phyloP scores from a whole-genome alignment of 1,140 invertebrate genomes.

The Pseudoatta argentina region DNA sequence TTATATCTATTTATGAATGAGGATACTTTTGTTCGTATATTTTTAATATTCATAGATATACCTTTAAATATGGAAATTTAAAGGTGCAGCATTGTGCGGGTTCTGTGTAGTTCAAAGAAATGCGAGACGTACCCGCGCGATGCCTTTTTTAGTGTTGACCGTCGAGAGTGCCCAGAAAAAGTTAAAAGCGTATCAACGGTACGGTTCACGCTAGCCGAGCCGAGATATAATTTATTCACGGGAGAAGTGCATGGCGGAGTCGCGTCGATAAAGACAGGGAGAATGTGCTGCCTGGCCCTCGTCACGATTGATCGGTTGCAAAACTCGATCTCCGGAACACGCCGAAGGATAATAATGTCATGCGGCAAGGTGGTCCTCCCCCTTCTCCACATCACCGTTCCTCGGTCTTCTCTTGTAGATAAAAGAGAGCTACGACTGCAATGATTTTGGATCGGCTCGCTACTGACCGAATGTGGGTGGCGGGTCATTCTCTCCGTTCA shows the following conservation, averaged over 20 bases:
- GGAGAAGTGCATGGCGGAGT: conserved; percentile 37
- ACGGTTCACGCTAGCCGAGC: neutral
- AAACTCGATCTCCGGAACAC: conserved; percentile 51
- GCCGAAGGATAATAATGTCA: conserved; percentile 50
- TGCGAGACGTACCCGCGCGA: neutral
- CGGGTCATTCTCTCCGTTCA: conserved; percentile 17
- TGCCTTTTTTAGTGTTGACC: neutral
- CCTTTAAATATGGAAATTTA: neutral
- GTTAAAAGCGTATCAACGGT: conserved; percentile 30
- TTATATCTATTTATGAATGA: neutral
- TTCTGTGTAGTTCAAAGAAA: neutral
- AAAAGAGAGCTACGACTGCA: conserved; percentile 41
- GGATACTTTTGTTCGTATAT: neutral
- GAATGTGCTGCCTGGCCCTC: conserved; percentile 42
- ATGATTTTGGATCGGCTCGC: conserved; percentile 59
- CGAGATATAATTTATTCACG: conserved; percentile 50
- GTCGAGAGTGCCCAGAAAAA: conserved; percentile 12
- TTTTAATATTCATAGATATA: neutral
- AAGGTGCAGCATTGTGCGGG: neutral
- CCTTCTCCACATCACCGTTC: neutral
- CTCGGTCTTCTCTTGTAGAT: neutral
- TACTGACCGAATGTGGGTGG: conserved; percentile 69
- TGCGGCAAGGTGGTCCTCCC: conserved; percentile 28
- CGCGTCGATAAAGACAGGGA: conserved; percentile 49
- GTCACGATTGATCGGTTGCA: conserved; percentile 63